Percentiles rank a stretch among this genome's conserved stretches.
These are phyloP conservation scores for Nymphalis io DNA, from an alignment of 1,140 invertebrate genomes.

Conservation along the genomic window DNA sequence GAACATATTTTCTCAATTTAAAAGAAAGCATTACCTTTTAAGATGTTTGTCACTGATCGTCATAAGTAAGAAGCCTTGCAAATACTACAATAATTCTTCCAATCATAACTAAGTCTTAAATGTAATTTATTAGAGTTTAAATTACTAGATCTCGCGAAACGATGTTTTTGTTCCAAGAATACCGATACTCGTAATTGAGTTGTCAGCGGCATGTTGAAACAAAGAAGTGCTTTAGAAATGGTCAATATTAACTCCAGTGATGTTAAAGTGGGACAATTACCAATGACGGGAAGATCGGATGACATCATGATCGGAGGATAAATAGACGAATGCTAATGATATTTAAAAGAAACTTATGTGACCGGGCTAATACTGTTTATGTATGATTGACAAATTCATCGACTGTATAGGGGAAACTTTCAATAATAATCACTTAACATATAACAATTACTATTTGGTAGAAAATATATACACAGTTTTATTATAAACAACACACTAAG, in stretches of 20 bases:
- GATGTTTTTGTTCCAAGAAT: slow-evolving; percentile 22
- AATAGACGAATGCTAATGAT: slow-evolving; percentile 31
- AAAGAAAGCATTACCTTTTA: slow-evolving; percentile 23
- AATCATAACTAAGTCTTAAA: background rate
- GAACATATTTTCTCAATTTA: slow-evolving; percentile 19
- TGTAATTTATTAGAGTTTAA: background rate
- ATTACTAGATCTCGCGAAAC: background rate
- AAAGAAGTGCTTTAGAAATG: slow-evolving; percentile 32
- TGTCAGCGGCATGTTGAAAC: slow-evolving; percentile 22
- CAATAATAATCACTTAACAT: too few species aligned
- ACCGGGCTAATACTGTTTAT: background rate
- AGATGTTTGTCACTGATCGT: background rate
- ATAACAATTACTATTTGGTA: too few species aligned
- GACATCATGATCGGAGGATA: slow-evolving; percentile 33
- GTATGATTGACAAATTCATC: too few species aligned
- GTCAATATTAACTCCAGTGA: slow-evolving; percentile 26
- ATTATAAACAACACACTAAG: too few species aligned
- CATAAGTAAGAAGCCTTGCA: slow-evolving; percentile 1
- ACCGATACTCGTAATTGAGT: slow-evolving; percentile 23
- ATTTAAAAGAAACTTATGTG: slow-evolving; percentile 12
- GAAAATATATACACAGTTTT: too few species aligned
- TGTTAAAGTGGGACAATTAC: slow-evolving; percentile 40
- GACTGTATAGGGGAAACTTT: too few species aligned
- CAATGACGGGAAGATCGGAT: slow-evolving; percentile 35
- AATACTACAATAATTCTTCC: background rate